phyloP scores from a whole-genome alignment of 2,113 vertebrate species.

The Solea senegalensis region DNA sequence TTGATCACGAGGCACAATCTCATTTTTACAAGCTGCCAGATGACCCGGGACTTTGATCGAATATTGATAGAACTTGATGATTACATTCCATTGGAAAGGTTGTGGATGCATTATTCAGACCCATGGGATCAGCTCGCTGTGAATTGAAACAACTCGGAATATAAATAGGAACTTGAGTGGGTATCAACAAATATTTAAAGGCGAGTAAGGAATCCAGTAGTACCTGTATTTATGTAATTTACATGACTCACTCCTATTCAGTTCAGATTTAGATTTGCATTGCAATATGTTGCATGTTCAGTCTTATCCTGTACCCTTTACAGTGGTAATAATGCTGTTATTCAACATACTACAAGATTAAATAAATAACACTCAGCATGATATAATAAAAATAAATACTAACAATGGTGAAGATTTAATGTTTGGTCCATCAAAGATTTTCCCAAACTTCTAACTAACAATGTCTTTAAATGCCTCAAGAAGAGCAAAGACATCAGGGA shows the following conservation, averaged over 20 bases:
- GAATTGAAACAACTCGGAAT: constrained; percentile 5
- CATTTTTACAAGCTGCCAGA: background rate
- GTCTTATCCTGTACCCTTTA: too few relatives aligned
- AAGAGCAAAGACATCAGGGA: too few relatives aligned
- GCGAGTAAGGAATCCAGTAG: background rate
- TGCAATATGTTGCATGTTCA: background rate
- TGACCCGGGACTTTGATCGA: constrained; percentile 36
- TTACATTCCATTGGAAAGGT: constrained; percentile 26
- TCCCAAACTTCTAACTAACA: too few relatives aligned
- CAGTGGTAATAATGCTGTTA: too few relatives aligned
- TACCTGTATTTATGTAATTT: constrained; percentile 1
- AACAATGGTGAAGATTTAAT: too few relatives aligned
- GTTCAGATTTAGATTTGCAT: background rate
- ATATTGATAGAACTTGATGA: constrained; percentile 36
- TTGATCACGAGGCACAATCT: constrained; percentile 6
- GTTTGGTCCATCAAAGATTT: too few relatives aligned
- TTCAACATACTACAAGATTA: too few relatives aligned
- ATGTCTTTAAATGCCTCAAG: background rate
- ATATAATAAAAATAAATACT: too few relatives aligned
- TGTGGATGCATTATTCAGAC: constrained; percentile 40
- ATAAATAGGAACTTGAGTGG: constrained; percentile 5
- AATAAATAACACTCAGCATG: too few relatives aligned
- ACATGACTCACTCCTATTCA: background rate
- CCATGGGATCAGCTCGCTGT: background rate
- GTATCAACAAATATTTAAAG: constrained; percentile 2